These are phyloP conservation scores for Knipowitschia caucasica DNA, from an alignment of 2,797 vertebrate species.

Conservation along the genomic window DNA sequence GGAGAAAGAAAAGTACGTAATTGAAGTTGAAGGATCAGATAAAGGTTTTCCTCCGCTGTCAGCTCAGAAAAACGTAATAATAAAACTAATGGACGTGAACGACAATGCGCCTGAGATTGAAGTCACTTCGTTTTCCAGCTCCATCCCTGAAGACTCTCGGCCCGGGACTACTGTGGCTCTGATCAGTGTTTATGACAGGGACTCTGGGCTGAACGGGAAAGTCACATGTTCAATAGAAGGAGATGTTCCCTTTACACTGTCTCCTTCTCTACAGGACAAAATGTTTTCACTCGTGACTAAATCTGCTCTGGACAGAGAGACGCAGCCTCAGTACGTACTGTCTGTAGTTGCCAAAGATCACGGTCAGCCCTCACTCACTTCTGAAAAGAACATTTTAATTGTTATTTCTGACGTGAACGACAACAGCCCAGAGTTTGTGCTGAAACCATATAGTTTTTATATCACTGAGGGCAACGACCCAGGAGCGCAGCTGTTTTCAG, in stretches of 20 bases:
- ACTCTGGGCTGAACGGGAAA: slow-evolving; percentile 69
- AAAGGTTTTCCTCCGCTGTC: slow-evolving; percentile 58
- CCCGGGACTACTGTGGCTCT: slow-evolving; percentile 67
- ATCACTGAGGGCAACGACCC: no score
- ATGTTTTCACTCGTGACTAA: no score
- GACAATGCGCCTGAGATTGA: slow-evolving; percentile 78
- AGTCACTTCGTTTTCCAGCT: slow-evolving; percentile 69
- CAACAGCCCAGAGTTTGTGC: no score
- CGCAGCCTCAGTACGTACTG: no score
- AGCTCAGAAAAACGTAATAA: slow-evolving; percentile 70
- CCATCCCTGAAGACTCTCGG: slow-evolving; percentile 62
- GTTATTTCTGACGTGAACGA: no score
- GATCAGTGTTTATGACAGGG: slow-evolving; percentile 69
- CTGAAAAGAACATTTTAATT: no score
- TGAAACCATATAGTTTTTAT: no score
- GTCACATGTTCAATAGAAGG: slow-evolving; percentile 67
- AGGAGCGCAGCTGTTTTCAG: no score
- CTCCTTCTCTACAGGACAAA: slow-evolving; percentile 67
- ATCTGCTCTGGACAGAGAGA: no score
- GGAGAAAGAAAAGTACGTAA: slow-evolving; percentile 57
- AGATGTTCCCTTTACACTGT: slow-evolving; percentile 56
- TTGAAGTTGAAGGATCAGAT: slow-evolving; percentile 75
- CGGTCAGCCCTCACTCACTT: no score
- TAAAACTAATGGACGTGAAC: slow-evolving; percentile 76
- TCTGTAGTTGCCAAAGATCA: no score